Base-by-base conservation (phyloP, 2,113 vertebrate genomes). In the Alectura lathami region DNA sequence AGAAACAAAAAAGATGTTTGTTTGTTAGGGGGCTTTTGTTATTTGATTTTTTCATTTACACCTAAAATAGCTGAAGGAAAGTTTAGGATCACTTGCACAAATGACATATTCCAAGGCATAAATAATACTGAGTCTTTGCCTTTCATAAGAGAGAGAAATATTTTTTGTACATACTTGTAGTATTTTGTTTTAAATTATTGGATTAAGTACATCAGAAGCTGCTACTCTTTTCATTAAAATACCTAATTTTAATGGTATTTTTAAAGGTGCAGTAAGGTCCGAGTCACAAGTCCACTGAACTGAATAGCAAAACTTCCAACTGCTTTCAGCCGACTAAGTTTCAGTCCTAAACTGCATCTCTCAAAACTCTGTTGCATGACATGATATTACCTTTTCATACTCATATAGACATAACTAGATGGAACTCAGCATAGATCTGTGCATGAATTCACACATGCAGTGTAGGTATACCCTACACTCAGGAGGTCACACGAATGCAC, bases 1-100 rank as follows among this genome's bases (percentile, higher is more conserved):
- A 93, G 89, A 92, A 94, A 95, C 48, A 96, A 92, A 94, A 93
- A 96, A 94, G 76, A 89, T 97, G 88, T 64, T 82, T 96, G 81
- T 73, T 91, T 72, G 21, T 24, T 62, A 83, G 67, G 84, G 88
- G 50, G 14, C 13, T 94, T 91, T 83, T 70, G 60, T 57, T 11
- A 32, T n/a, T 86, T n/a, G 20, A 63, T 64, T 73, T 89, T 56
- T 89, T 38, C 20, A 38, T 76, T 80, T 85, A 42, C 0, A 0
- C 59, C 59, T 92, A 14, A 94, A 83, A 91, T 30, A 85, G 20
- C 45, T 83, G 27, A 45, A 83, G 40, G 8, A n/a, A 80, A 59
- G 27, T 72, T 91, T 53, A 73, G 57, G 8, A 75, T 59, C 8
- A 17, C 59, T 94, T 90, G 27, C 20, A 60, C 40, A 6, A 54